phyloP scores from a whole-genome alignment of 2,113 vertebrate species.

The Hyla sarda region DNA sequence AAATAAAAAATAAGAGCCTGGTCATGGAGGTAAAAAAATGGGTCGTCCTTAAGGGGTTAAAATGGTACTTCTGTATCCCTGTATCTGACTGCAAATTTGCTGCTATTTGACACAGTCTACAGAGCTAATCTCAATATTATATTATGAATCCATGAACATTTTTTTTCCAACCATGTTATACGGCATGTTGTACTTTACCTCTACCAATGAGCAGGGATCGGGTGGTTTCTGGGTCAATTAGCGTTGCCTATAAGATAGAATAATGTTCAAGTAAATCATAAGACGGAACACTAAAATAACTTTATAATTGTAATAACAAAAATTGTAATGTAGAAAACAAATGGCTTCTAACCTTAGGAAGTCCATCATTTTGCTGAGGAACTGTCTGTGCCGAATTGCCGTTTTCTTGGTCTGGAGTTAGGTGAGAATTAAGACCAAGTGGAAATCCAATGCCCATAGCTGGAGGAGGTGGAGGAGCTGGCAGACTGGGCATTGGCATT shows the following conservation, averaged over 20 bases:
- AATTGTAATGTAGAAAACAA: background rate
- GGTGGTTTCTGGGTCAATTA: slow-evolving; percentile 28
- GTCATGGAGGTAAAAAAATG: no score
- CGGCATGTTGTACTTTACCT: no score
- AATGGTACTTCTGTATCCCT: no score
- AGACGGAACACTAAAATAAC: no score
- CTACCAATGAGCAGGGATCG: slow-evolving; percentile 29
- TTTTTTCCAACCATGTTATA: no score
- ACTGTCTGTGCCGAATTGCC: slow-evolving; percentile 14
- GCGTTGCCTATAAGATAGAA: slow-evolving; percentile 10
- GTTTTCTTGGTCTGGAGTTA: slow-evolving; percentile 16
- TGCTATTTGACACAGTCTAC: no score
- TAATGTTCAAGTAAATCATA: background rate
- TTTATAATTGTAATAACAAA: background rate
- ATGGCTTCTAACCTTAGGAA: slow-evolving; percentile 14
- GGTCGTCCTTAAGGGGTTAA: no score
- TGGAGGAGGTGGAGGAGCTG: slow-evolving; percentile 24
- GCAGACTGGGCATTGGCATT: slow-evolving; percentile 37
- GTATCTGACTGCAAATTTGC: no score
- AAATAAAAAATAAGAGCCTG: no score
- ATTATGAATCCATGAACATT: no score
- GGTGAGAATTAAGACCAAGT: slow-evolving; percentile 11
- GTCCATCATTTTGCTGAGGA: slow-evolving; percentile 1
- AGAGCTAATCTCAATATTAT: no score
- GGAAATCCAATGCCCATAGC: slow-evolving; percentile 31